A percentile compares a stretch with the other conserved stretches of the same genome.
Conservation (phyloP, 2,888 invertebrate genomes). For the Mactromeris polynyma region DNA sequence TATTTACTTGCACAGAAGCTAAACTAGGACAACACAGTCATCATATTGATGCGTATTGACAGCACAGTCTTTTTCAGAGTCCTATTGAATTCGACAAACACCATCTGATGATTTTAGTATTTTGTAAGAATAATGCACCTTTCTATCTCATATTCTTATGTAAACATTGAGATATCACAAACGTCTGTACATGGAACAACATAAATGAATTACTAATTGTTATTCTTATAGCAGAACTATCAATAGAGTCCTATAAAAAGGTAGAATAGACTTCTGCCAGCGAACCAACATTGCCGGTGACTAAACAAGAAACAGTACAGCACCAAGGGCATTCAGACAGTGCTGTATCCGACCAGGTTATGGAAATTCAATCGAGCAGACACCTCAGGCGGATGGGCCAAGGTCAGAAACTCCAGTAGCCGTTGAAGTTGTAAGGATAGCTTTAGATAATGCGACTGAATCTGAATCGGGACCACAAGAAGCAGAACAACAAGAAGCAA, state of each 20-base stretch:
- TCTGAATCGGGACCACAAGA: slow-evolving; percentile 12
- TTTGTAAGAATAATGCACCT: too few relatives aligned
- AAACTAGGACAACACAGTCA: too few relatives aligned
- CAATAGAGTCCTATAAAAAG: slow-evolving; percentile 31
- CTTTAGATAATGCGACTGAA: slow-evolving; percentile 38
- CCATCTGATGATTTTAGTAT: too few relatives aligned
- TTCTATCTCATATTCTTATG: too few relatives aligned
- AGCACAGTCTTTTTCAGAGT: too few relatives aligned
- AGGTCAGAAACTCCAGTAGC: slow-evolving; percentile 51
- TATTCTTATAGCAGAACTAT: neutral
- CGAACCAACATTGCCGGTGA: slow-evolving; percentile 38
- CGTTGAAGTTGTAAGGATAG: slow-evolving; percentile 41
- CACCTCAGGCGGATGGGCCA: slow-evolving; percentile 30
- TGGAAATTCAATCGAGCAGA: slow-evolving; percentile 44
- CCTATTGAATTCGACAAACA: too few relatives aligned
- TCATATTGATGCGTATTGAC: too few relatives aligned
- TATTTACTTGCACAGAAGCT: too few relatives aligned
- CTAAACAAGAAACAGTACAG: slow-evolving; percentile 26
- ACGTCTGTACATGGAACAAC: neutral
- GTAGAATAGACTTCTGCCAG: slow-evolving; percentile 31
- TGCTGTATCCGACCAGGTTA: slow-evolving; percentile 31
- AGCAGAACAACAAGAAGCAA: neutral
- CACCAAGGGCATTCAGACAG: slow-evolving; percentile 54
- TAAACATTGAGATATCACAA: too few relatives aligned
- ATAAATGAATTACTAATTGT: neutral